These are phyloP conservation scores for Cotesia chilonis DNA, from an alignment of 1,140 invertebrate genomes.

Conservation along the genomic window DNA sequence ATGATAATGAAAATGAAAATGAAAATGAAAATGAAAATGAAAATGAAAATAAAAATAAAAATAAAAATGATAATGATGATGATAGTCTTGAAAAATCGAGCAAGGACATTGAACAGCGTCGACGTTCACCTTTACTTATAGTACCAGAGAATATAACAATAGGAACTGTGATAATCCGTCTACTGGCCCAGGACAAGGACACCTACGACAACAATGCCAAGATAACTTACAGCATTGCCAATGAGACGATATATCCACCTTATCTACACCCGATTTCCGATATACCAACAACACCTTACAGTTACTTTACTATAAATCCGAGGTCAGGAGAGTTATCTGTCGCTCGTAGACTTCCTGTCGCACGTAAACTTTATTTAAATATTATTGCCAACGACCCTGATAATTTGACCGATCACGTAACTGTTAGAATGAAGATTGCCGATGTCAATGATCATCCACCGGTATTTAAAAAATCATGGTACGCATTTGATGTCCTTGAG, in stretches of 20 bases:
- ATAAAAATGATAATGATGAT: constrained; percentile 33
- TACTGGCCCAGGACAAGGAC: constrained; percentile 86
- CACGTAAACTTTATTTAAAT: constrained; percentile 80
- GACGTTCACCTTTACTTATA: constrained; percentile 69
- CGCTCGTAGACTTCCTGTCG: constrained; percentile 77
- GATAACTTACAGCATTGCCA: constrained; percentile 77
- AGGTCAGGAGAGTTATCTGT: constrained; percentile 79
- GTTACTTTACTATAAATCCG: constrained; percentile 78
- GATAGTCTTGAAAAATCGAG: constrained; percentile 44
- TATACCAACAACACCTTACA: constrained; percentile 58
- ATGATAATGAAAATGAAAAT: too few species aligned
- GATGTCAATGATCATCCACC: constrained; percentile 90
- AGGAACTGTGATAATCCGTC: constrained; percentile 77
- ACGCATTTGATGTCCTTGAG: constrained; percentile 84
- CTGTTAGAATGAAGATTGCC: constrained; percentile 74
- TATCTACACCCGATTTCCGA: constrained; percentile 57
- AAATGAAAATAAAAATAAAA: too few species aligned
- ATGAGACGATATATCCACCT: constrained; percentile 43
- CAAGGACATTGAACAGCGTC: constrained; percentile 47
- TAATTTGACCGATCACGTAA: constrained; percentile 74
- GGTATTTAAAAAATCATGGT: constrained; percentile 81
- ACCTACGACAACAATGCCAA: constrained; percentile 74
- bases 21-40: constrained; percentile 32
- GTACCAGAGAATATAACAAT: constrained; percentile 82
- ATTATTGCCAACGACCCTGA: constrained; percentile 81